Conservation (phyloP, 1,140 invertebrate species). For the Drosophila navojoa region DNA sequence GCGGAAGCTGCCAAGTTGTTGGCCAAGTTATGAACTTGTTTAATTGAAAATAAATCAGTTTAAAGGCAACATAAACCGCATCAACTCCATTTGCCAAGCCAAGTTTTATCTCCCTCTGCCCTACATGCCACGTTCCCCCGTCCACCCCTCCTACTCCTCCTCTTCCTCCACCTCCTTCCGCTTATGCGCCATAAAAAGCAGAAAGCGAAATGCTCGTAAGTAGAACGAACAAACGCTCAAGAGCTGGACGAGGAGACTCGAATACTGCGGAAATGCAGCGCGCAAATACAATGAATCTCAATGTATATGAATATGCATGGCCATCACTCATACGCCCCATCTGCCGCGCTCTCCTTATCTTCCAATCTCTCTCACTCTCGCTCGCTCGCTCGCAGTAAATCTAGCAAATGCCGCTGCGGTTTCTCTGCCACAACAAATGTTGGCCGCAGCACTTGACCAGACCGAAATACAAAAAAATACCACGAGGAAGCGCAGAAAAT, state of each 20-base stretch:
- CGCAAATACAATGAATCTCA: constrained; percentile 79
- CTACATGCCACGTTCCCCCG: neutral
- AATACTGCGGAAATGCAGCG: constrained; percentile 77
- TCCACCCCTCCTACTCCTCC: neutral
- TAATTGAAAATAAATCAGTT: constrained; percentile 82
- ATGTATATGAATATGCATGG: constrained; percentile 79
- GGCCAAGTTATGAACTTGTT: constrained; percentile 79
- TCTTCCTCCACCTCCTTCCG: neutral
- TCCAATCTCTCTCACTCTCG: neutral
- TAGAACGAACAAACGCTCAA: constrained; percentile 62
- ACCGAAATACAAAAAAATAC: constrained; percentile 31
- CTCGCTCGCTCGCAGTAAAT: constrained; percentile 47
- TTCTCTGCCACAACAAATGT: constrained; percentile 72
- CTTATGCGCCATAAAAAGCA: constrained; percentile 57
- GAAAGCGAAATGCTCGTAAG: constrained; percentile 59
- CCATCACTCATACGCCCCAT: constrained; percentile 76
- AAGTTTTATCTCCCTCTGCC: constrained; percentile 21
- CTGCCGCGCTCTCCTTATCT: constrained; percentile 3
- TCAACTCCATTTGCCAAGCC: constrained; percentile 5
- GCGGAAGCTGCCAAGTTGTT: constrained; percentile 59
- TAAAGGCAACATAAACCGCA: constrained; percentile 55
- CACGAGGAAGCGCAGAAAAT: constrained; percentile 6
- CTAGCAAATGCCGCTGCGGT: constrained; percentile 65
- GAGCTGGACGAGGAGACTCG: constrained; percentile 40
- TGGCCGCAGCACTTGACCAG: constrained; percentile 72